Evolutionary conservation across 2,888 invertebrate species (phyloP).

Genomic region (Epinotia demarniana): DNA sequence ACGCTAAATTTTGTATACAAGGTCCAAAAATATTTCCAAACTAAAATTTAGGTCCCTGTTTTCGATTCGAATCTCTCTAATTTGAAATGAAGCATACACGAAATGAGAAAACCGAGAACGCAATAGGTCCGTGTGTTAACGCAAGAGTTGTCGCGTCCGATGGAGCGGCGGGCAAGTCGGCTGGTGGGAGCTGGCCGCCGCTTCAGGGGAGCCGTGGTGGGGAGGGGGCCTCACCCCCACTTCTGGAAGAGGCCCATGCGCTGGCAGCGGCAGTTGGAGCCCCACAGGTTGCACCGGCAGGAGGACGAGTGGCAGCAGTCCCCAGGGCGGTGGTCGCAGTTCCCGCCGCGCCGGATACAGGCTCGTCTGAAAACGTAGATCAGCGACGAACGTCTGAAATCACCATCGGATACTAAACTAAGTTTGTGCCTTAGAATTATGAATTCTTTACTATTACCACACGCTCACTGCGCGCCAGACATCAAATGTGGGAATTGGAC

Average conservation of each 20-base stretch:
- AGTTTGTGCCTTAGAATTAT: constrained; percentile 63
- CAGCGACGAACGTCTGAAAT: constrained; percentile 92
- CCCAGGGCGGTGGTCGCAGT: constrained; percentile 93
- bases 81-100: constrained; percentile 54
- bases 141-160: constrained; percentile 73
- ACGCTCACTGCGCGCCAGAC: background rate
- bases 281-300: constrained; percentile 95
- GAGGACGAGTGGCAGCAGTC: constrained; percentile 95
- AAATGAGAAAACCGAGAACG: constrained; percentile 62
- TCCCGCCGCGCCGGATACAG: constrained; percentile 92
- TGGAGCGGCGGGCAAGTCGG: constrained; percentile 79
- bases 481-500: no score
- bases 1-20: constrained; percentile 70
- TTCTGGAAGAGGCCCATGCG: constrained; percentile 95
- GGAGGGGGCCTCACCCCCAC: constrained; percentile 86
- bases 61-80: constrained; percentile 69
- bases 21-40: constrained; percentile 80
- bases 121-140: constrained; percentile 73
- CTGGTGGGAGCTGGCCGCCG: constrained; percentile 73
- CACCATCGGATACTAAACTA: constrained; percentile 82
- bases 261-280: constrained; percentile 94
- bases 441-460: background rate
- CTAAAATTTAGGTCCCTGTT: constrained; percentile 81
- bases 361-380: constrained; percentile 94
- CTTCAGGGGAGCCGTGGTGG: constrained; percentile 63